These are phyloP conservation scores for Cephus cinctus DNA, from an alignment of 1,140 invertebrate species.

Conservation along the genomic window DNA sequence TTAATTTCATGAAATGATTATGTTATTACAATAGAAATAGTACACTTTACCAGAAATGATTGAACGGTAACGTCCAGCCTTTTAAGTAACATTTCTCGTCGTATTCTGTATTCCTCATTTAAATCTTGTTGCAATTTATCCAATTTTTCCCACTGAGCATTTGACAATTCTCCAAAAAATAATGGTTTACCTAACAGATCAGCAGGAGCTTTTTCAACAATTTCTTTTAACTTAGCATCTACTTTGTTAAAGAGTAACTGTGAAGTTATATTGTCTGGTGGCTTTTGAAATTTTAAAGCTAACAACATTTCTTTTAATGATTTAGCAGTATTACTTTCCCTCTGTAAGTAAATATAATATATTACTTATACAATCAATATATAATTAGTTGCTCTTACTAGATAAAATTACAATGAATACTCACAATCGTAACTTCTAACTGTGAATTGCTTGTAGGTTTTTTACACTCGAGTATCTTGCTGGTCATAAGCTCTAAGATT, in stretches of 20 bases:
- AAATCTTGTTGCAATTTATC: constrained; percentile 70
- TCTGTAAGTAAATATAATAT: constrained; percentile 48
- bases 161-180: constrained; percentile 70
- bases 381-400: too few relatives aligned
- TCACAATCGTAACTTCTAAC: constrained; percentile 60
- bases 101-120: constrained; percentile 76
- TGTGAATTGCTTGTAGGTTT: constrained; percentile 62
- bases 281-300: constrained; percentile 78
- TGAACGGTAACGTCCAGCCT: constrained; percentile 92
- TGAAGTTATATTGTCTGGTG: constrained; percentile 77
- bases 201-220: constrained; percentile 63
- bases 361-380: constrained; percentile 3
- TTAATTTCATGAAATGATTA: too few relatives aligned
- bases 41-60: constrained; percentile 77
- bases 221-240: constrained; percentile 69
- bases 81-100: constrained; percentile 86
- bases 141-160: constrained; percentile 80
- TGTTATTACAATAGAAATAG: too few relatives aligned
- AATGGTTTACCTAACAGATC: constrained; percentile 73
- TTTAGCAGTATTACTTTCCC: constrained; percentile 77
- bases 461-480: constrained; percentile 70
- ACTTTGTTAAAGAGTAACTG: constrained; percentile 78
- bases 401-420: constrained; percentile 19
- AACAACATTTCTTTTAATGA: constrained; percentile 76
- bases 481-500: constrained; percentile 77